A percentile compares a stretch with the other conserved stretches of the same genome.
Conservation (phyloP, 2,888 invertebrate genomes). For the Aleiodes leptofemur region DNA sequence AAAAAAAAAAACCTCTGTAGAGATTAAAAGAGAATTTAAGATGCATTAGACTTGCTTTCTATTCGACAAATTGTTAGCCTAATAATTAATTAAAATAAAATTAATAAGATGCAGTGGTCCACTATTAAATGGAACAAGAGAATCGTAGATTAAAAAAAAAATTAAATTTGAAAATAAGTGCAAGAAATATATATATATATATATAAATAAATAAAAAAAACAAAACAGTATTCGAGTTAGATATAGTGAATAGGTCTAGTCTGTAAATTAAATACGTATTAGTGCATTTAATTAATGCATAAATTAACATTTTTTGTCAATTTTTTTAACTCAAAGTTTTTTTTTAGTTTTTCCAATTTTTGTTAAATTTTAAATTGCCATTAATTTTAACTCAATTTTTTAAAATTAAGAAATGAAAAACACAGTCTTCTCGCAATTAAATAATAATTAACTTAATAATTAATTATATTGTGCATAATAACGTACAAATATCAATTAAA, state of each 20-base stretch:
- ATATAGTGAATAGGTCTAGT: constrained; percentile 62
- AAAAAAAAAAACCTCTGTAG: no score
- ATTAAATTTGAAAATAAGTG: constrained; percentile 12
- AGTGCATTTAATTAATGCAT: constrained; percentile 31
- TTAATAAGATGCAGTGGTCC: not conserved
- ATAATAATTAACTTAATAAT: no score
- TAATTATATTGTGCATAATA: no score
- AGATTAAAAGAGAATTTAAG: no score
- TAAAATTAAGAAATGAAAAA: no score
- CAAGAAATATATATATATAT: no score
- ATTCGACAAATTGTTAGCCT: no score
- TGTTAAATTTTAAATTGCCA: not conserved
- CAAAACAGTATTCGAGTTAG: constrained; percentile 60
- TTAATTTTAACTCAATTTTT: no score
- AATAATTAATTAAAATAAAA: not conserved
- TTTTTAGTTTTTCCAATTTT: not conserved
- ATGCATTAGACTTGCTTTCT: no score
- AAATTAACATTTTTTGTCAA: not conserved
- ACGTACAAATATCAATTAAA: no score
- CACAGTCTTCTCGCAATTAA: no score
- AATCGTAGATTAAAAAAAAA: constrained; percentile 12
- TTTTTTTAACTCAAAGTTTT: not conserved
- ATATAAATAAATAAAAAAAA: constrained; percentile 8
- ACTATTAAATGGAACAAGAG: constrained; percentile 17
- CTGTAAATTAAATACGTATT: constrained; percentile 40